Evolutionary conservation across 1,140 invertebrate genomes (phyloP), one percentile per base, ranked within the genome.

Genomic region (Bursaphelenchus mucronatus): DNA sequence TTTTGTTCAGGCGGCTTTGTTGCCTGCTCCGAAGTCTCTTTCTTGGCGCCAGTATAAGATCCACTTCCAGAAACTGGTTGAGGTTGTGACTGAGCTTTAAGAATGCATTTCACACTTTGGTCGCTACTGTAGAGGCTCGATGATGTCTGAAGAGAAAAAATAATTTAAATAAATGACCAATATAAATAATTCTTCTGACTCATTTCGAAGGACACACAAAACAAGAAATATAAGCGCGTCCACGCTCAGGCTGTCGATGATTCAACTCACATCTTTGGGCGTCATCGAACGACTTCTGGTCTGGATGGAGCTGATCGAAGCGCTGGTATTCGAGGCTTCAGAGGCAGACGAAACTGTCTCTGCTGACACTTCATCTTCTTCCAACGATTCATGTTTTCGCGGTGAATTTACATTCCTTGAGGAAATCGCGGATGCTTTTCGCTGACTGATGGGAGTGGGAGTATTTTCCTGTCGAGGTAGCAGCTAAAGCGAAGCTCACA

Each of bases 51-150:
- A 30, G 30, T 30, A 30, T 30, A 30, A 30, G 30, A 30, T 30
- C 30, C 30, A 30, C 30, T 30, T 30, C 30, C 30, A 30, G 30
- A 30, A 30, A 30, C 30, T 30, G 52, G 44, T 13, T 56, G 62
- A 59, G 30, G 40, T 17, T 30, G 30, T 13, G 39, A 13, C 41
- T 67, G 66, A 45, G 52, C 53, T 58, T 52, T 47, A 13, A 70
- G 57, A 47, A 43, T 70, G 46, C 51, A 63, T 43, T 62, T 56
- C 41, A 71, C 58, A 49, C 52, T 59, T 50, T 70, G 68, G 47
- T 70, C 68, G 15, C 51, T 56, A 55, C 62, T 67, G 59, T 70
- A 71, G 4, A 70, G 58, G 15, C 54, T 69, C 10, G 67, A 69
- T 13, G 65, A 66, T 9, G 69, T 40, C 51, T 64, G 41, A 65